Conservation (phyloP, 1,140 invertebrate genomes). For the Paralvinella palmiformis region DNA sequence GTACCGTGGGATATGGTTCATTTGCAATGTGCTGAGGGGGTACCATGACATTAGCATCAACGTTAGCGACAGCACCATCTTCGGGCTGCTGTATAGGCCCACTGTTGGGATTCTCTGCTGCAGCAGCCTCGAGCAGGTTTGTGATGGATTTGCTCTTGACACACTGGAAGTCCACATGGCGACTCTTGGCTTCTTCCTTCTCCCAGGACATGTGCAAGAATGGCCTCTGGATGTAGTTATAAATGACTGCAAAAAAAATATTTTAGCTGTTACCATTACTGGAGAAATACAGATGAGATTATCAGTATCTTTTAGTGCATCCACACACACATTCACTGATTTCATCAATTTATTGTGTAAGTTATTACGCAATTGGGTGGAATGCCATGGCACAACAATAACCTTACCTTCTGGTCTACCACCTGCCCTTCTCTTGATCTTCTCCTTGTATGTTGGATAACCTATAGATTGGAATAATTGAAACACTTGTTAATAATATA, state of each 20-base stretch:
- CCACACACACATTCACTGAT: background rate
- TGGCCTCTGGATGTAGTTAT: constrained; percentile 99
- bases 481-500: too few relatives aligned
- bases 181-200: constrained; percentile 97
- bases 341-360: background rate
- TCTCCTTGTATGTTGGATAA: constrained; percentile 99
- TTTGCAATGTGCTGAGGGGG: too few relatives aligned
- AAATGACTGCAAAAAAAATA: constrained; percentile 66
- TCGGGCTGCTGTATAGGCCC: too few relatives aligned
- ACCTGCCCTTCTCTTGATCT: constrained; percentile 73
- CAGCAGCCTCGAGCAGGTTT: constrained; percentile 41
- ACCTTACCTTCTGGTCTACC: constrained; percentile 64
- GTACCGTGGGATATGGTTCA: too few relatives aligned
- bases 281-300: too few relatives aligned
- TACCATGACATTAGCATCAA: too few relatives aligned
- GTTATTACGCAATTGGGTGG: too few relatives aligned
- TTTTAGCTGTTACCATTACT: too few relatives aligned
- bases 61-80: too few relatives aligned
- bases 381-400: background rate
- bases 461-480: constrained; percentile 49
- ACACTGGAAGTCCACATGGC: constrained; percentile 92
- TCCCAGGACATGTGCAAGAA: constrained; percentile 99
- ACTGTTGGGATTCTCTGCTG: constrained; percentile 14
- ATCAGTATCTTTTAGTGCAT: background rate
- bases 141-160: constrained; percentile 51